Evolutionary conservation across 2,888 invertebrate genomes (phyloP), one percentile per base, ranked within the genome.

Genomic region (Cartodere bifasciata): DNA sequence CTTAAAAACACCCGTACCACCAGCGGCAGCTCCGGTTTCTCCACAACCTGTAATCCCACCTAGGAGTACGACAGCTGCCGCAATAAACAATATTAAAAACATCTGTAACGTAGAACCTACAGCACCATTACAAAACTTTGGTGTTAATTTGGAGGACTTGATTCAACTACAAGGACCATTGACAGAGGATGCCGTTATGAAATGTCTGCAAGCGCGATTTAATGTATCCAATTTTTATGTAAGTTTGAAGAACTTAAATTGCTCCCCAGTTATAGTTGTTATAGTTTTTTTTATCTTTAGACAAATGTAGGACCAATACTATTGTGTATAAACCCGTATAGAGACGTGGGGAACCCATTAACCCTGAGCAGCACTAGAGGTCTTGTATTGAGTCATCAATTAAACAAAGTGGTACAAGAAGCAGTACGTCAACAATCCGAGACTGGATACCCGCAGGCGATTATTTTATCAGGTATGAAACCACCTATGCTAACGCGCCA

Each of bases 371-470:
- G 60, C 45, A 80, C 84, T 49, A 67, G 85, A 56, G 67, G 73
- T 23, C 65, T 85, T 52, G 68, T 78, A 11, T 59, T 80, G 44
- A 74, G 83, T 44, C 72, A 80, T n/a, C 86, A 88, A 60, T 68
- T 92, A 43, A 78, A 83, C 57, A 78, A 79, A 56, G 83, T 91
- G 32, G 88, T 91, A 32, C 82, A 83, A 62, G 88, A 88, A 65
- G 88, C 90, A 27, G 86, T 91, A 45, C 70, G 88, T 40, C 90
- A 90, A 63, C 90, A 91, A 64, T 83, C 85, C 33, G 92, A 92
- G 67, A 87, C 88, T 42, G 91, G 91, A 45, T 91, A 90, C 64
- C 91, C 91, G 34, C 92, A 92, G 64, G 90, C 91, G 45, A 85
- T 92, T 51, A 88, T 92, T 43, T 70, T 91, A 33, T 91, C 85